Evolutionary conservation across 2,113 vertebrate genomes (phyloP), one percentile per base, ranked within the genome.

Genomic region (Dipodomys stephensi): DNA sequence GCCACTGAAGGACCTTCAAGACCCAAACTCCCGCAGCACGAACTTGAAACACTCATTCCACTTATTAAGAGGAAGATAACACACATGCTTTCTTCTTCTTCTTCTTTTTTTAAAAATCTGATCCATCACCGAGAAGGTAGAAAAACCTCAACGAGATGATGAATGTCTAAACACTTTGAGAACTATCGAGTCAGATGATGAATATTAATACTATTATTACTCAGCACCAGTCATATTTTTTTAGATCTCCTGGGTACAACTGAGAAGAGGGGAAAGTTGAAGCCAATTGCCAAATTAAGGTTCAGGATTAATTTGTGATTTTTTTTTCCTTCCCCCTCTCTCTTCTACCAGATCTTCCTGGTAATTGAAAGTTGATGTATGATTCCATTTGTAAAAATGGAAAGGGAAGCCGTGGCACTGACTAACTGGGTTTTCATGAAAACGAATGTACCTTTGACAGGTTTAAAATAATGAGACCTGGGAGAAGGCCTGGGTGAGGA

Each of bases 341-440:
- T 85, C 69, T 82, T 57, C 44, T 28, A 32, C n/a, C 15, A 71
- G 84, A 49, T 88, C 49, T 28, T 23, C 28, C 46, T 28, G 57
- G 53, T 95, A 80, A 94, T 92, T 90, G 82, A 91, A 96, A 96
- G 87, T 76, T 94, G 94, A 93, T 93, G 27, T 93, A 94, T 82
- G 57, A 65, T 88, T 96, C 81, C 94, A 90, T 93, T 95, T 96
- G 89, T 96, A 86, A 93, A 96, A 96, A 83, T 2, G 35, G 72
- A 35, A 96, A 73, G 64, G 76, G 73, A 83, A 35, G 27, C 8
- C 65, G 82, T 94, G 94, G 87, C 85, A 83, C 19, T 92, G 85
- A 95, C 85, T 88, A 85, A 89, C 71, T 28, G 78, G 92, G 87
- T 92, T 95, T 83, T 88, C 74, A 22, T 49, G 46, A 88, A 95